These are phyloP conservation scores for Turdus rufiventris DNA, from an alignment of 2,113 vertebrate species.

Conservation along the genomic window DNA sequence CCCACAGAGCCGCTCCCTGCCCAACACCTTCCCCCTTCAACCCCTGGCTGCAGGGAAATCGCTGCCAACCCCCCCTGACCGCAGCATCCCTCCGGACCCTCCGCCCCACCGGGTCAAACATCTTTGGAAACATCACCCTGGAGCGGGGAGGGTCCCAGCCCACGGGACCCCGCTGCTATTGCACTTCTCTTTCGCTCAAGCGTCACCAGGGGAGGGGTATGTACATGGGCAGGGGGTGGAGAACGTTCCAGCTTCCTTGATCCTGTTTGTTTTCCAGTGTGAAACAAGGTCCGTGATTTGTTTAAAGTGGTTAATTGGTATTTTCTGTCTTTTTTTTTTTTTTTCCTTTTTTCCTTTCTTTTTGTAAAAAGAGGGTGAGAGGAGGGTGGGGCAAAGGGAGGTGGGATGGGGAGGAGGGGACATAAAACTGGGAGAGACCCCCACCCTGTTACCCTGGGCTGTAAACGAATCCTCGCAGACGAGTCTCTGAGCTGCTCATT, in stretches of 20 bases:
- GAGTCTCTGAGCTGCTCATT: conserved; percentile 66
- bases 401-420: neutral
- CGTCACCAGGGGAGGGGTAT: neutral
- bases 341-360: neutral
- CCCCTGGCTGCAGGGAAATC: too few relatives aligned
- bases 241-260: neutral
- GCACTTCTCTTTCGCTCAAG: conserved; percentile 58
- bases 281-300: conserved; percentile 51
- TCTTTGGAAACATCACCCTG: neutral
- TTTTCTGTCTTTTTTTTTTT: neutral
- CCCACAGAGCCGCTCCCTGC: fast-evolving
- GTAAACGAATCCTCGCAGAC: conserved; percentile 62
- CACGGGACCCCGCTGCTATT: conserved; percentile 28
- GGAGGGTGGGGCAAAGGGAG: neutral
- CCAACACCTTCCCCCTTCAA: too few relatives aligned
- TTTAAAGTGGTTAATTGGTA: conserved; percentile 56
- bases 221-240: neutral
- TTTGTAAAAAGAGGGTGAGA: neutral
- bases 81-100: neutral
- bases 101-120: neutral
- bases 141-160: neutral
- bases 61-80: fast-evolving
- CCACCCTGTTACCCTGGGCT: conserved; percentile 47
- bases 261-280: conserved; percentile 49
- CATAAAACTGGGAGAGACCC: conserved; percentile 13